Conservation (phyloP, 2,113 vertebrate species). For the Chloroceryle aenea region DNA sequence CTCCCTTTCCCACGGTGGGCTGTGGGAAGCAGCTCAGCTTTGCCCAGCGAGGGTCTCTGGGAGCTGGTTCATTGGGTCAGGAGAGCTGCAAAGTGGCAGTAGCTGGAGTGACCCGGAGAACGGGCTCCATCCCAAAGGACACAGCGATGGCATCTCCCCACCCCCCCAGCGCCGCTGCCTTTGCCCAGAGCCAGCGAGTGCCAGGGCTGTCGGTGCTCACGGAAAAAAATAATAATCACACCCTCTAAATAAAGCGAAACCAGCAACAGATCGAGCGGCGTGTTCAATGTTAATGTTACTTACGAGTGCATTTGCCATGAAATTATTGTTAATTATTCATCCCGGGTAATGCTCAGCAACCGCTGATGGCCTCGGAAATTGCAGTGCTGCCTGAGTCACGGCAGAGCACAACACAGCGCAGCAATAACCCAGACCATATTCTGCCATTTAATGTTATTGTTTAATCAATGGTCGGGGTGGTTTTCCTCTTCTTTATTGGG, state of each 20-base stretch:
- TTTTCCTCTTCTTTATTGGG: neutral
- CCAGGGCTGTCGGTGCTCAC: neutral
- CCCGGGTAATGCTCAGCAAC: conserved; percentile 12
- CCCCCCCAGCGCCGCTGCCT: neutral
- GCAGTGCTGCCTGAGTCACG: neutral
- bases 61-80: neutral
- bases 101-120: neutral
- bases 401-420: neutral
- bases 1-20: neutral
- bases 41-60: neutral
- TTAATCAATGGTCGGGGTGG: conserved; percentile 49
- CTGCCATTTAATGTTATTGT: conserved; percentile 32
- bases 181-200: neutral
- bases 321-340: conserved; percentile 62
- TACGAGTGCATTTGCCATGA: conserved; percentile 30
- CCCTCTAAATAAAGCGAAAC: conserved; percentile 11
- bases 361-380: neutral
- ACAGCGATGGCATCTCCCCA: accelerated
- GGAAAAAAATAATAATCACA: conserved; percentile 11
- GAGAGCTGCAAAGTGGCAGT: neutral
- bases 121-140: neutral
- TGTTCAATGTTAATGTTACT: conserved; percentile 20
- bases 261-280: neutral
- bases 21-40: neutral
- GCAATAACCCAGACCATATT: conserved; percentile 16